Evolutionary conservation across 2,797 vertebrate species (phyloP), one percentile per base, ranked within the genome.

Genomic region (Meriones psammophilus): DNA sequence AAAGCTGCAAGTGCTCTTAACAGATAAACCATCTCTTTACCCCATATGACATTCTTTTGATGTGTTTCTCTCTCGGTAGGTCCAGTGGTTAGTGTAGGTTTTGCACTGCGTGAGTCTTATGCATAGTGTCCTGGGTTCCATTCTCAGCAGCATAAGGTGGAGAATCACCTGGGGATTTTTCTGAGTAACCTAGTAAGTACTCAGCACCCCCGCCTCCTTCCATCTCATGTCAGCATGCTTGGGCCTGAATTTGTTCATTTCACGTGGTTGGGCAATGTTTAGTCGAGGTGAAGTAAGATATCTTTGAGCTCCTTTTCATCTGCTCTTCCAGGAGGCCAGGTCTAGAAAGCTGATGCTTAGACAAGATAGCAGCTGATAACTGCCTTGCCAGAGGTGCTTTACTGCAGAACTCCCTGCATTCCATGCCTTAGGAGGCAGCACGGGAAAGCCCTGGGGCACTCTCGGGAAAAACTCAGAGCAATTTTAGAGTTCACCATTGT

Each of bases 271-370:
- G 74, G 87, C 50, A 73, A 50, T 62, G 18, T 83, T 88, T 77
- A 83, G 50, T 64, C 71, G 56, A 26, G 86, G 14, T 85, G 33
- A 20, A 81, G 62, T 88, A 58, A 87, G 12, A 79, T 60, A 42
- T 69, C 39, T 90, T 68, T 91, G 78, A 91, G 30, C n/a, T 81
- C 14, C 66, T 36, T 80, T 39, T 39, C 18, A 15, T 94, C 46
- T 24, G 15, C 24, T 73, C 36, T 83, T 62, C 66, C 1, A 83
- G 36, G n/a, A 66, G 36, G 54, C 54, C 5, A 76, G 85, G 42
- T 94, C 86, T 76, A 91, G 93, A 94, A 95, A 92, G 39, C 71
- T n/a, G 33, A 68, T 58, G 77, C 66, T 68, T 46, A 14, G 54
- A 33, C 71, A 20, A 78, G 56, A 94, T 33, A 78, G 88, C 54